Conservation (phyloP, 2,888 invertebrate species). For the Anodontia alba region DNA sequence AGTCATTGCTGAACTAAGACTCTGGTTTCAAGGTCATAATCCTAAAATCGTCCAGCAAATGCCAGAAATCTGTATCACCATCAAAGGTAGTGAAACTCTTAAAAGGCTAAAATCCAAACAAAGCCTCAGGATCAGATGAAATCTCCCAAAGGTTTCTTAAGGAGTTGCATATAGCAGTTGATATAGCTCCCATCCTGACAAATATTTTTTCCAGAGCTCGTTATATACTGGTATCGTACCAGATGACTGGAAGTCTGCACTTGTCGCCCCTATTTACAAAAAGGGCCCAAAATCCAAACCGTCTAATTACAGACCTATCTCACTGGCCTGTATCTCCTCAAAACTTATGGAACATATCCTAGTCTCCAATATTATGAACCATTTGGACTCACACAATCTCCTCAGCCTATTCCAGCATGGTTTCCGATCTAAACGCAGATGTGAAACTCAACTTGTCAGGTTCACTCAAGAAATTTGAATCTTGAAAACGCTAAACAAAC, state of each 20-base stretch:
- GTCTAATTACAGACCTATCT: too few species aligned
- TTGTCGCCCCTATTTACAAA: too few species aligned
- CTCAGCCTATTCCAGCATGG: slow-evolving; percentile 19
- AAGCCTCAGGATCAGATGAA: slow-evolving; percentile 5
- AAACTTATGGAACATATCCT: slow-evolving; percentile 44
- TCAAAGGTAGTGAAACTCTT: too few species aligned
- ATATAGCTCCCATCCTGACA: slow-evolving; percentile 34
- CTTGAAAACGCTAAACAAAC: background rate
- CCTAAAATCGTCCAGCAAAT: too few species aligned
- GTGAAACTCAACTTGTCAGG: slow-evolving; percentile 37
- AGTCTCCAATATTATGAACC: slow-evolving; percentile 29
- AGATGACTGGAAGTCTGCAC: too few species aligned
- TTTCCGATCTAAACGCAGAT: slow-evolving; percentile 18
- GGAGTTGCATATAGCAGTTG: slow-evolving; percentile 26
- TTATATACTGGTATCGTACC: slow-evolving; percentile 36
- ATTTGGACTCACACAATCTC: slow-evolving; percentile 24
- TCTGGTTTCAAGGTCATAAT: too few species aligned
- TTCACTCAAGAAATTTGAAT: slow-evolving; percentile 11
- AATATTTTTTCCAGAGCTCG: slow-evolving; percentile 30
- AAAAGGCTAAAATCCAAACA: background rate
- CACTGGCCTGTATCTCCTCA: too few species aligned
- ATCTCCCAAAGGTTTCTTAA: slow-evolving; percentile 24
- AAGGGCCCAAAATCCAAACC: slow-evolving; percentile 38
- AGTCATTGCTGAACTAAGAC: too few species aligned
- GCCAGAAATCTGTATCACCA: too few species aligned